Conservation (phyloP, 2,888 invertebrate species). For the Caenorhabditis japonica region DNA sequence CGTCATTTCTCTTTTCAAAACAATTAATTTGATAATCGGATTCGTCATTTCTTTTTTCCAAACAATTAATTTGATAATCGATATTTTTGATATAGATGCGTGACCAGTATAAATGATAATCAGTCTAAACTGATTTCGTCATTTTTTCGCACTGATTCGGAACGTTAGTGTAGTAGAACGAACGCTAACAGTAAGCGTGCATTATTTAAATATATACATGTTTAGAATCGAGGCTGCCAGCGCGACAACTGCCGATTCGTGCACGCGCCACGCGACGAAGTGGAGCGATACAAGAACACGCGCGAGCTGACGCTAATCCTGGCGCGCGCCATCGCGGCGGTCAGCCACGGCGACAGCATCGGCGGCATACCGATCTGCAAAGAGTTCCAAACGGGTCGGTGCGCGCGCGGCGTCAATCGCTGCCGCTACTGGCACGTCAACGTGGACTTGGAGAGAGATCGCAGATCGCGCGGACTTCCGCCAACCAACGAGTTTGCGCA, state of each 20-base stretch:
- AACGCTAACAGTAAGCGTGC: background rate
- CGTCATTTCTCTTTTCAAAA: no score
- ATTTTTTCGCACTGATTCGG: no score
- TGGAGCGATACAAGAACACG: slow-evolving; percentile 83
- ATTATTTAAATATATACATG: no score
- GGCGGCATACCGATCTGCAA: slow-evolving; percentile 77
- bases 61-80: no score
- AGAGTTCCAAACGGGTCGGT: slow-evolving; percentile 75
- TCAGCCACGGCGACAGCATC: slow-evolving; percentile 74
- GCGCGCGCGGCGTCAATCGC: slow-evolving; percentile 71
- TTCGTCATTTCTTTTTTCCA: no score
- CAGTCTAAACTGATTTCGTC: no score
- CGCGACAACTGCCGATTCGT: slow-evolving; percentile 81
- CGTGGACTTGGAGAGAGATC: slow-evolving; percentile 75
- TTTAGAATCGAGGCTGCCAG: slow-evolving; percentile 83
- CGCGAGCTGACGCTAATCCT: slow-evolving; percentile 83
- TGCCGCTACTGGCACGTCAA: slow-evolving; percentile 77
- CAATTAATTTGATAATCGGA: no score
- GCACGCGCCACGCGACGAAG: slow-evolving; percentile 85
- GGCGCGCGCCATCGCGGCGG: slow-evolving; percentile 78
- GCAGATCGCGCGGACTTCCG: slow-evolving; percentile 79
- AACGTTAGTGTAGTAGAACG: no score
- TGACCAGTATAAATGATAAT: no score
- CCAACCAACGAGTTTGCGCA: slow-evolving; percentile 65
- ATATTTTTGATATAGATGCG: no score